phyloP scores from a whole-genome alignment of 2,888 invertebrate genomes.

The Noctua fimbriata region DNA sequence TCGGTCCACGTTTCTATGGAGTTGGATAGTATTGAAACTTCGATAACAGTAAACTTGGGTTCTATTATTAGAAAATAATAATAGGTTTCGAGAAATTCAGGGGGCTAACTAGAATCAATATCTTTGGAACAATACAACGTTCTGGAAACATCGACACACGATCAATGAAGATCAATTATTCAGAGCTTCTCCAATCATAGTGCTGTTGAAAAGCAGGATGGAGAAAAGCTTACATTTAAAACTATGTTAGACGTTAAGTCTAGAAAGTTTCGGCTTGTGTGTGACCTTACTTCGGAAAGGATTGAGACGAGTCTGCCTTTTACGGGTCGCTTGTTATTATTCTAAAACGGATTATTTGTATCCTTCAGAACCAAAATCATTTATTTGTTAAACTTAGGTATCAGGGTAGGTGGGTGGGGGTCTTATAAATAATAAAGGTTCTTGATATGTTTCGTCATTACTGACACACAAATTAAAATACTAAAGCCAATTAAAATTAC shows the following conservation, averaged over 20 bases:
- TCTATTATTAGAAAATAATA: conserved; percentile 5
- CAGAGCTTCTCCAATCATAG: not conserved
- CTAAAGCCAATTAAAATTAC: no score
- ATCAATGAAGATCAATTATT: conserved; percentile 41
- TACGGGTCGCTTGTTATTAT: not conserved
- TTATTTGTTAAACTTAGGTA: no score
- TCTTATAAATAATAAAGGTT: no score
- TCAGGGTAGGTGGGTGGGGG: no score
- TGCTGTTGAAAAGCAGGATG: conserved; percentile 16
- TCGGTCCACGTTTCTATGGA: no score
- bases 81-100: not conserved
- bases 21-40: not conserved
- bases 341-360: not conserved
- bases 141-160: not conserved
- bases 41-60: not conserved
- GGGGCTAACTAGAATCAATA: conserved; percentile 13
- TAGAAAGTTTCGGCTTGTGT: conserved; percentile 4
- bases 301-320: not conserved
- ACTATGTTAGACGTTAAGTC: not conserved
- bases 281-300: not conserved
- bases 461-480: no score
- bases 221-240: not conserved
- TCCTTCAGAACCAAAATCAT: not conserved
- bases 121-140: not conserved
- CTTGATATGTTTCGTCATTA: no score